Evolutionary conservation across 2,113 vertebrate genomes (phyloP).

Genomic region (Sterrhoptilus dennistouni): DNA sequence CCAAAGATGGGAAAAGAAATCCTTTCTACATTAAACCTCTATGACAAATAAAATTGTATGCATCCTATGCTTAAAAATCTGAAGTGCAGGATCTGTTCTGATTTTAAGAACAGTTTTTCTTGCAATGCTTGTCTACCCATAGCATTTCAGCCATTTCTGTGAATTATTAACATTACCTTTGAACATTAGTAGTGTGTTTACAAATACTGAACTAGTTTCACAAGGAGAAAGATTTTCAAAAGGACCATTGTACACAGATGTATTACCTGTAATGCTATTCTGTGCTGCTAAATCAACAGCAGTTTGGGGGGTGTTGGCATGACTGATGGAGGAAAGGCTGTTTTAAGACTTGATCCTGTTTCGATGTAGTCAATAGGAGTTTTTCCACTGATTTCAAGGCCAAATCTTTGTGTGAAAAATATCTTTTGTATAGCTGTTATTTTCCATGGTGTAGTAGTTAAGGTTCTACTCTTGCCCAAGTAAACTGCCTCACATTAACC

Average conservation of each 20-base stretch:
- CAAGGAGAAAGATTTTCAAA: conserved; percentile 9
- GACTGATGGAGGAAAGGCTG: neutral
- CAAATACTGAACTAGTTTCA: neutral
- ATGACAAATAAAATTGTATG: neutral
- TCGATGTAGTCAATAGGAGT: neutral
- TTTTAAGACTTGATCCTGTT: neutral
- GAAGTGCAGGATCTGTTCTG: neutral
- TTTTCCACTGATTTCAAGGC: conserved; percentile 9
- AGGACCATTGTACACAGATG: neutral
- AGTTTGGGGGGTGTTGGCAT: neutral
- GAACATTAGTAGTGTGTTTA: neutral
- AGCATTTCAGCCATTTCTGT: neutral
- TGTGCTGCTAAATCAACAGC: neutral
- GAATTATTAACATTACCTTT: conserved; percentile 17
- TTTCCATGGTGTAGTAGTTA: neutral
- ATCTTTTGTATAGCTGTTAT: neutral
- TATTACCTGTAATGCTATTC: neutral
- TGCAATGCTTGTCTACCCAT: neutral
- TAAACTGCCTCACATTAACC: conserved; percentile 17
- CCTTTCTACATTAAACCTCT: neutral
- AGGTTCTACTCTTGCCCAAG: neutral
- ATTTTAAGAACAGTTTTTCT: neutral
- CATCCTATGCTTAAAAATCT: neutral
- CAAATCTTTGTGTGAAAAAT: neutral
- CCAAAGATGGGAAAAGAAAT: neutral